Evolutionary conservation across 2,113 vertebrate species (phyloP).

Genomic region (Tyrannus savana): DNA sequence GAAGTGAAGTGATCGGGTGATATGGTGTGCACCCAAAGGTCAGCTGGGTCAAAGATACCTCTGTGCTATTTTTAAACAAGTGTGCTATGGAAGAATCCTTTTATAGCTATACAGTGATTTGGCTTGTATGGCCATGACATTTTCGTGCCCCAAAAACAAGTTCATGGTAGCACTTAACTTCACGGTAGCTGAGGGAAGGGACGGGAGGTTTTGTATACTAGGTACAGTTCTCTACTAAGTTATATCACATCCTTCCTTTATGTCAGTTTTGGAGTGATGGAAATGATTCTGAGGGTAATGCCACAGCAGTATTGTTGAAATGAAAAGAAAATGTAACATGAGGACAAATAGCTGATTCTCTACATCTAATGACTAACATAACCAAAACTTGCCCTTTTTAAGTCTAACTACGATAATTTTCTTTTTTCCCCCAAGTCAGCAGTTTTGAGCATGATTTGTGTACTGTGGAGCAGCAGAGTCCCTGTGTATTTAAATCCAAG

Average conservation of each 20-base stretch:
- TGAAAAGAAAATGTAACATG: neutral
- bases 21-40: neutral
- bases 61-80: slow-evolving; percentile 3
- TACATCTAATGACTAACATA: neutral
- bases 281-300: neutral
- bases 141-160: neutral
- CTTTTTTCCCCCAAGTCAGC: neutral
- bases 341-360: neutral
- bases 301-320: neutral
- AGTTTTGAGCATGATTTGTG: neutral
- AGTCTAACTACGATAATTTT: neutral
- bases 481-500: neutral
- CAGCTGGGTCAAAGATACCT: neutral
- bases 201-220: neutral
- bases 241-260: neutral
- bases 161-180: neutral
- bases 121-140: neutral
- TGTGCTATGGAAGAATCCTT: neutral
- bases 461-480: neutral
- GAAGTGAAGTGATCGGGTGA: neutral
- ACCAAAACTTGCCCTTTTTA: neutral
- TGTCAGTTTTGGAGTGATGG: neutral
- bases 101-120: neutral
- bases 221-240: neutral
- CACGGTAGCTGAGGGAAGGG: neutral